Conservation (phyloP, 2,888 invertebrate species). For the Agrotis clavis region DNA sequence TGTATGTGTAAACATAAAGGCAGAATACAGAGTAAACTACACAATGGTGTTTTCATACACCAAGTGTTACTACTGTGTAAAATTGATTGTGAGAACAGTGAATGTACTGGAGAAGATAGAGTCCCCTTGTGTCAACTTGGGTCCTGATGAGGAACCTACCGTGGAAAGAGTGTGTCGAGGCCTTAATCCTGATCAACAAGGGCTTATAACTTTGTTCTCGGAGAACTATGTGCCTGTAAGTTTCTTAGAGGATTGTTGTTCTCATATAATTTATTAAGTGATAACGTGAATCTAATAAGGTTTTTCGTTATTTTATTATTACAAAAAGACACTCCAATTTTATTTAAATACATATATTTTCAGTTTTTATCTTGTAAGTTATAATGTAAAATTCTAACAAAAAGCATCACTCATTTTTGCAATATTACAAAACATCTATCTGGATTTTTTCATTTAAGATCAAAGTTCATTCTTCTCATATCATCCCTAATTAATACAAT, state of each 20-base stretch:
- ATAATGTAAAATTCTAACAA: no score
- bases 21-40: conserved; percentile 95
- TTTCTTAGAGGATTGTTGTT: conserved; percentile 52
- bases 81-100: conserved; percentile 95
- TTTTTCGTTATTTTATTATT: no score
- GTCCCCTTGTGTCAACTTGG: conserved; percentile 95
- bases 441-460: no score
- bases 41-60: conserved; percentile 95
- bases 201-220: conserved; percentile 96
- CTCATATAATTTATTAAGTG: not conserved
- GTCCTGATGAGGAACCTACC: conserved; percentile 92
- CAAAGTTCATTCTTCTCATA: no score
- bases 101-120: conserved; percentile 97
- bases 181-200: conserved; percentile 95
- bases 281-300: conserved; percentile 13
- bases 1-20: conserved; percentile 93
- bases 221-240: conserved; percentile 96
- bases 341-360: no score
- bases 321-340: no score
- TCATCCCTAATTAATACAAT: no score
- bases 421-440: no score
- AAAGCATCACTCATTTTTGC: no score
- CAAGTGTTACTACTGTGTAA: conserved; percentile 96
- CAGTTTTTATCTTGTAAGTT: no score
- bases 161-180: conserved; percentile 95